Base-by-base conservation (phyloP, 2,113 vertebrate genomes). In the Caracal caracal region DNA sequence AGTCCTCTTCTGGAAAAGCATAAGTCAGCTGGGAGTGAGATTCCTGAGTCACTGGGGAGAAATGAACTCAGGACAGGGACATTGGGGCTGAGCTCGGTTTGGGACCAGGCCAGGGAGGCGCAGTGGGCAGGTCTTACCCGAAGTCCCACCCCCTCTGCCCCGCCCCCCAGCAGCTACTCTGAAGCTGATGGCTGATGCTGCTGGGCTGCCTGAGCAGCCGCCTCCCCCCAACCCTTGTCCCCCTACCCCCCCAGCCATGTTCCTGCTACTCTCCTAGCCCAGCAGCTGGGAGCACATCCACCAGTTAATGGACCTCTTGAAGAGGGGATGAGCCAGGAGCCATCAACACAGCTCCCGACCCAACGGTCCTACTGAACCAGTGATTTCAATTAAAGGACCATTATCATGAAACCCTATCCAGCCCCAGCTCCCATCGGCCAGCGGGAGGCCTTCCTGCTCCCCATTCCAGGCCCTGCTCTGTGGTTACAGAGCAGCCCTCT, bases 341-440 rank as follows among this genome's bases (percentile, higher is more conserved):
- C 98, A 98, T 98, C 97, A 97, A 90, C 70, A 82, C 95, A 96
- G 97, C 95, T 97, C 97, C 98, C 96, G 83, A 96, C 0, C 28
- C 53, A 97, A 93, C 85, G 96, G 98, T 96, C 97, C 98, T 97
- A 86, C 98, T 95, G 3, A 97, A 98, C 97, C 90, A 91, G 96
- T 95, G 97, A 99, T 98, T 98, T 98, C 99, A 99, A 98, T 99
- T 99, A 99, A 98, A 98, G 98, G 96, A 90, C 98, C 98, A 98
- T 99, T 99, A 98, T 96, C 0, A 33, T 98, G 99, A 99, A 99
- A 99, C 98, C 96, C 97, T 98, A 99, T 96, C 98, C 98, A 97
- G 94, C 82, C 97, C 96, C 94, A 88, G 98, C 97, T 98, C 98
- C 98, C 98, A 97, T 97, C 97, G 98, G 98, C 98, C 90, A 95